A percentile compares a stretch with the other conserved stretches of the same genome.
phyloP scores from a whole-genome alignment of 2,113 vertebrate genomes.

The Paradisaea rubra region DNA sequence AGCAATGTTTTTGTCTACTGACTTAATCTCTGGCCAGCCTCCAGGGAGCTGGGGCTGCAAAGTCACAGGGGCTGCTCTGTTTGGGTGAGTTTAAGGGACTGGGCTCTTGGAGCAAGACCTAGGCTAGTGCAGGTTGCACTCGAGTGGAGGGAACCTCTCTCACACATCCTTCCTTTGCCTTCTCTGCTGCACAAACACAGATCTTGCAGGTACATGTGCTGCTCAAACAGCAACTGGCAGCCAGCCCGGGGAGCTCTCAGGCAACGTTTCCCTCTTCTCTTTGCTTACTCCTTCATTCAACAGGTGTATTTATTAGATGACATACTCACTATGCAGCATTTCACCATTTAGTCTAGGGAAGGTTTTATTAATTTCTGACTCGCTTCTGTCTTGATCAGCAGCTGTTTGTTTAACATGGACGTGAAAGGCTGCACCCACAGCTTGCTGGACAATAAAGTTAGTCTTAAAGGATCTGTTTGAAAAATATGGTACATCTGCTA shows the following conservation, averaged over 20 bases:
- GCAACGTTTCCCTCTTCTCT: background rate
- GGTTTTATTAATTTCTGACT: background rate
- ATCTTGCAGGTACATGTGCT: accelerated
- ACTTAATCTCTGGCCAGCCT: background rate
- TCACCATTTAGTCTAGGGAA: background rate
- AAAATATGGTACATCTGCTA: background rate
- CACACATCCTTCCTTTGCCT: background rate
- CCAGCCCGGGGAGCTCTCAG: background rate
- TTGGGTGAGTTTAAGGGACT: background rate
- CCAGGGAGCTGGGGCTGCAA: background rate
- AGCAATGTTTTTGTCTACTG: background rate
- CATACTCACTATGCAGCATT: background rate
- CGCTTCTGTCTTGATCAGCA: background rate
- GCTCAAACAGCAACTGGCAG: background rate
- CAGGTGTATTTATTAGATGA: background rate
- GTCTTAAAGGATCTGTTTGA: background rate
- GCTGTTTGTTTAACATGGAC: background rate
- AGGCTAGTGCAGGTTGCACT: accelerated
- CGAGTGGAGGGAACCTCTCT: background rate
- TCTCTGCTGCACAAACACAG: background rate
- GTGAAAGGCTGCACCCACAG: background rate
- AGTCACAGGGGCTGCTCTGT: background rate
- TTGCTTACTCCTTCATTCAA: background rate
- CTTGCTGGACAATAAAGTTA: background rate
- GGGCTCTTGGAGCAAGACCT: accelerated